Evolutionary conservation across 23 tunicate genomes (phyloP), one percentile per base, ranked within the genome.

Genomic region (Styela plicata): DNA sequence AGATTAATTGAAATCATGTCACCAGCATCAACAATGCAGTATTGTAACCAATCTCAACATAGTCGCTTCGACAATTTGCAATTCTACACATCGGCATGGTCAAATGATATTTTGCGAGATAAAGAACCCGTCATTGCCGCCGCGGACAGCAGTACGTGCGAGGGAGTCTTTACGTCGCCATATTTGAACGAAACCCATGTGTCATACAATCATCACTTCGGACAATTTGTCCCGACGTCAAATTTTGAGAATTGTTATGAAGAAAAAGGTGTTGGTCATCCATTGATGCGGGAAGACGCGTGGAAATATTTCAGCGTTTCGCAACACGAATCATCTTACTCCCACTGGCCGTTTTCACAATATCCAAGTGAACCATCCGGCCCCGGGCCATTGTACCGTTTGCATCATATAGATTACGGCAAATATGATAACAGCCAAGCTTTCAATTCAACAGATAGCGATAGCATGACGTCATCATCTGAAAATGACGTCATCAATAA

Each of bases 401-500:
- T 44, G 57, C 57, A 44, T 13, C 57, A 44, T 13, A 44, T 44
- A 5, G 57, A 44, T 13, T 44, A 44, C 13, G 36, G 36, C 5
- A 13, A 19, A 20, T 3, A 5, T 16, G 77, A 13, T 30, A 3
- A 20, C 36, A 71, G 5, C 17, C 77, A 71, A 71, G 36, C 26
- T 30, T 26, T 3, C 77, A 34, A 71, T 3, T 13, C 57, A 44
- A 5, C 57, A 44, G 57, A 13, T 5, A 13, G 10, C 57, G 13
- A 44, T 44, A 13, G 13, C 57, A 13, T 13, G 10, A 5, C 13
- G 7, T 44, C 57, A 13, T 44, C 57, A 5, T 29, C 77, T 5
- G 77, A 71, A 31, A 71, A 29, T 71, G 77, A 71, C 32, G 37
- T 30, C 35, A 32, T 71, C 5, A 27, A 71, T 71, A 3, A 34